Evolutionary conservation across 2,797 vertebrate genomes (phyloP).

Genomic region (Cuniculus paca): DNA sequence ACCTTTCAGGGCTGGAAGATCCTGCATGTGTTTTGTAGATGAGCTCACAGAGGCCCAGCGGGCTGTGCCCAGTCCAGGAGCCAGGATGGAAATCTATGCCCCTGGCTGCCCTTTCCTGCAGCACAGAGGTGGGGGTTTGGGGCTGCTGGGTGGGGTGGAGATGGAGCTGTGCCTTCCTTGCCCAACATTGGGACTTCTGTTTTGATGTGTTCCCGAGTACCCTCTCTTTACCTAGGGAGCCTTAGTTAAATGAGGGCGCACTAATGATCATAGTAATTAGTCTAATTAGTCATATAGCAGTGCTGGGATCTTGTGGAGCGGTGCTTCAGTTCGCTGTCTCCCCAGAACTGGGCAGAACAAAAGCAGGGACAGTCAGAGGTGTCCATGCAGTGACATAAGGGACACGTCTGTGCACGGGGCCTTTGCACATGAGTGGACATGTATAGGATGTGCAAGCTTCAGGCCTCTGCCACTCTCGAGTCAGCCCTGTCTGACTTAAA

Average conservation of each 20-base stretch:
- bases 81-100: background rate
- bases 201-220: background rate
- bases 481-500: background rate
- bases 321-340: accelerated
- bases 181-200: background rate
- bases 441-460: accelerated
- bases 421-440: background rate
- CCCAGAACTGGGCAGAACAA: accelerated
- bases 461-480: background rate
- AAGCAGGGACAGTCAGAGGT: background rate
- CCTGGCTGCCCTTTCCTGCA: background rate
- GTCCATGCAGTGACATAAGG: too few relatives aligned
- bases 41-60: background rate
- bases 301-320: background rate
- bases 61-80: background rate
- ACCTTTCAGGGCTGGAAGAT: background rate
- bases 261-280: background rate
- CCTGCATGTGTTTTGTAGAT: background rate
- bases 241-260: background rate
- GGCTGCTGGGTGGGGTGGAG: background rate
- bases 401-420: accelerated
- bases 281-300: background rate
- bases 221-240: background rate
- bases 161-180: background rate
- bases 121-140: accelerated